A percentile compares a stretch with the other conserved stretches of the same genome.
These are phyloP conservation scores for Pollenia amentaria DNA, from an alignment of 2,888 invertebrate species.

Conservation along the genomic window DNA sequence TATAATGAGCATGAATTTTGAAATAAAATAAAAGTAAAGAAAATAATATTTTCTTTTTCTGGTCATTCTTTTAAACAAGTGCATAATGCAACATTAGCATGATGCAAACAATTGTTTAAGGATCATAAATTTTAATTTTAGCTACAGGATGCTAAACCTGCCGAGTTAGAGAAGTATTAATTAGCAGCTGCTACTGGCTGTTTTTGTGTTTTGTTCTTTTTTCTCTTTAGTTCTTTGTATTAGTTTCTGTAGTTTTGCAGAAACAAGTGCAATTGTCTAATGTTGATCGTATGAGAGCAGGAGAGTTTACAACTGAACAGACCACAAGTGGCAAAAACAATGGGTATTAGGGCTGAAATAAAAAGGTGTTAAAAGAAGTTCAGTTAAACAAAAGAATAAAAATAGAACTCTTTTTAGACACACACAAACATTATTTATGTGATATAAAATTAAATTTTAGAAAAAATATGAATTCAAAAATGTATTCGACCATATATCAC, in stretches of 20 bases:
- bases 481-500: too few species aligned
- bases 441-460: too few species aligned
- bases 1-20: constrained; percentile 42
- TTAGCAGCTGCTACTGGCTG: constrained; percentile 71
- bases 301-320: not conserved
- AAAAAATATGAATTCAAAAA: too few species aligned
- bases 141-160: constrained; percentile 52
- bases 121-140: constrained; percentile 58
- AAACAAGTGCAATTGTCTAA: constrained; percentile 61
- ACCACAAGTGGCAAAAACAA: constrained; percentile 68
- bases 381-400: constrained; percentile 28
- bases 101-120: constrained; percentile 31
- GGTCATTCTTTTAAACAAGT: constrained; percentile 6
- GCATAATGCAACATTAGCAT: constrained; percentile 34
- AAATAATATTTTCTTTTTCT: too few species aligned
- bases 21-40: too few species aligned
- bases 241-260: constrained; percentile 28
- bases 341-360: not conserved
- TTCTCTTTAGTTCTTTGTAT: not conserved
- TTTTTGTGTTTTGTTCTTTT: constrained; percentile 13
- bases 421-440: not conserved
- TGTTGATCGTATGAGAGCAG: not conserved
- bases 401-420: constrained; percentile 21
- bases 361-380: constrained; percentile 60
- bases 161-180: constrained; percentile 41